Base-by-base conservation (phyloP, 1,140 invertebrate genomes). In the Pachyrhynchus sulphureomaculatus region DNA sequence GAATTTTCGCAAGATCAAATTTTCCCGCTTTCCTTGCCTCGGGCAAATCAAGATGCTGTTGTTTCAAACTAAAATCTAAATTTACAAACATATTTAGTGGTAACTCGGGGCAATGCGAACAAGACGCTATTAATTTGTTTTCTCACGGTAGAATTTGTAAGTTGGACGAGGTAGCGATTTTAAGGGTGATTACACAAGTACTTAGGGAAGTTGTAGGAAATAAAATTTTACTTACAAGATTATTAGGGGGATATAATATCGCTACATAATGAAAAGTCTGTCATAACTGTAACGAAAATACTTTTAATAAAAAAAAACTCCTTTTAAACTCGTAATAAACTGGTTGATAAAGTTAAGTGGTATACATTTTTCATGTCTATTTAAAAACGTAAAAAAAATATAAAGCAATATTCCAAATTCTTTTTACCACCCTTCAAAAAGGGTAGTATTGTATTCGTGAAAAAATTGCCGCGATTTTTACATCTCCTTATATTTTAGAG, bases 61-160 rank as follows among this genome's bases (percentile, higher is more conserved):
- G 51, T 53, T 41, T 13, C 53, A 63, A 63, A 56, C 47, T 63
- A 41, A 33, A 56, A 53, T 56, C 44, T 39, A 45, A 63, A 56
- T 62, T 63, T 55, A 37, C 53, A 55, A 56, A 54, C 60, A 51
- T 54, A 54, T 37, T 57, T 57, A 57, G 33, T 4, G 32, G 55
- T 57, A 47, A 36, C 55, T 48, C 24, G 23, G 32, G 62, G 62
- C 48, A 53, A 64, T 63, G 52, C 15, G 47, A 44, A 49, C 41
- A 55, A 63, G 53, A 51, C 33, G 47, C 29, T 45, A 57, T 63
- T 63, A 63, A 57, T 58, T 64, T 64, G 54, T 51, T 58, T 51
- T 57, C 61, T 41, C 62, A 52, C 39, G 39, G 39, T 48, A 9
- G 26, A 57, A 37, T 63, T 54, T 17, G 45, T 44, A 52, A 63